These are phyloP conservation scores for Syngnathus acus DNA, from an alignment of 2,797 vertebrate species.

Conservation along the genomic window DNA sequence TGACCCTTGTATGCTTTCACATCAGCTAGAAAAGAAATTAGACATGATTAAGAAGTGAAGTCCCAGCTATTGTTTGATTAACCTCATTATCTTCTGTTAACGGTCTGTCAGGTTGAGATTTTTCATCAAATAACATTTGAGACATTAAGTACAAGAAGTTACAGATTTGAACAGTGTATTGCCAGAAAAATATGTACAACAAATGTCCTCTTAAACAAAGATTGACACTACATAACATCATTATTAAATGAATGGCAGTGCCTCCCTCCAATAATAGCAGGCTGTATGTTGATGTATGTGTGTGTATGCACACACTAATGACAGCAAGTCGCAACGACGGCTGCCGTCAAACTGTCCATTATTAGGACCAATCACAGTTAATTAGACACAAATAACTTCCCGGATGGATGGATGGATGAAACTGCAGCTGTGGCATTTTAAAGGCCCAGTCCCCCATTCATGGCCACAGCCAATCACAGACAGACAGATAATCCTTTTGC, in stretches of 20 bases:
- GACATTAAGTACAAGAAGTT: neutral
- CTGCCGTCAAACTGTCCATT: slow-evolving; percentile 37
- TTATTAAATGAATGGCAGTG: slow-evolving; percentile 2
- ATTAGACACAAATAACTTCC: slow-evolving; percentile 60
- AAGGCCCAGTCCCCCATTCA: slow-evolving; percentile 37
- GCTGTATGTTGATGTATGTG: neutral
- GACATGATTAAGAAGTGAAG: neutral
- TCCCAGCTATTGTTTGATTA: neutral
- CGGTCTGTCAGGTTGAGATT: neutral
- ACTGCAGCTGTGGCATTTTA: slow-evolving; percentile 58
- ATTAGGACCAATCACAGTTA: slow-evolving; percentile 57
- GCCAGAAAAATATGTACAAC: neutral
- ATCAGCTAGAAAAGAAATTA: slow-evolving; percentile 39
- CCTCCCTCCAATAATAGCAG: slow-evolving; percentile 6
- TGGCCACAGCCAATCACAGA: slow-evolving; percentile 2
- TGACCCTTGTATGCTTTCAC: slow-evolving; percentile 13
- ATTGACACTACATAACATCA: neutral
- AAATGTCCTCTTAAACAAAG: neutral
- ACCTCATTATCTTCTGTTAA: neutral
- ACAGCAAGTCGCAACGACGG: slow-evolving; percentile 39
- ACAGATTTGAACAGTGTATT: neutral
- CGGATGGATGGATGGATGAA: slow-evolving; percentile 40
- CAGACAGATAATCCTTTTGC: slow-evolving; percentile 6
- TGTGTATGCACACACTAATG: slow-evolving; percentile 26
- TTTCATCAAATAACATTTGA: neutral